Evolutionary conservation across 2,113 vertebrate genomes (phyloP).

Genomic region (Triplophysa dalaica): DNA sequence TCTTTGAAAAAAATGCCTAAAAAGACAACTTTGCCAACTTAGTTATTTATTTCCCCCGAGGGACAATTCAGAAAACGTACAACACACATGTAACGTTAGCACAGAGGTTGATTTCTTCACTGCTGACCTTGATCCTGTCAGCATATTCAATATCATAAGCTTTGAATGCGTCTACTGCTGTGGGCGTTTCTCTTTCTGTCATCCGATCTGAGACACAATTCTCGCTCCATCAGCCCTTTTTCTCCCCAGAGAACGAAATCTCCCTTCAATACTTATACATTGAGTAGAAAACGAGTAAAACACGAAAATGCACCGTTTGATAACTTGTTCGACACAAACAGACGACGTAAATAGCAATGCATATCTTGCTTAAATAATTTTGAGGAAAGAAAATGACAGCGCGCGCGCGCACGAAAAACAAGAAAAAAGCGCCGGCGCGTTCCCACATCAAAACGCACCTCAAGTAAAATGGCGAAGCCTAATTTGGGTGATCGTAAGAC

Average conservation of each 20-base stretch:
- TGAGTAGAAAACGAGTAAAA: slow-evolving; percentile 1
- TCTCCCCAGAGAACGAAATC: slow-evolving; percentile 3
- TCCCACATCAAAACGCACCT: slow-evolving; percentile 60
- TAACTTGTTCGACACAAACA: slow-evolving; percentile 1
- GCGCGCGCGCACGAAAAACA: neutral
- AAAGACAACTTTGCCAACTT: too few species aligned
- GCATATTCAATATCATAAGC: slow-evolving; percentile 26
- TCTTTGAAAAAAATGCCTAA: neutral
- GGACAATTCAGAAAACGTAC: neutral
- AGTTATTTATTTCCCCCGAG: neutral
- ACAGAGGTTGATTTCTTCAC: neutral
- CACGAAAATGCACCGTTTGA: neutral
- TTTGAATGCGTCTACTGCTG: slow-evolving; percentile 10
- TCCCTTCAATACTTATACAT: slow-evolving; percentile 41
- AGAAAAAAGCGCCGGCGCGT: slow-evolving; percentile 45
- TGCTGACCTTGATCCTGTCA: neutral
- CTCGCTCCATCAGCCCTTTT: slow-evolving; percentile 32
- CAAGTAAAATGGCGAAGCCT: slow-evolving; percentile 71
- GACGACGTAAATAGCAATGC: neutral
- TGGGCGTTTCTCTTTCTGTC: slow-evolving; percentile 32
- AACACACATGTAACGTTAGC: neutral
- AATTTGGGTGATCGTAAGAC: slow-evolving; percentile 4
- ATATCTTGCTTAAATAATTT: neutral
- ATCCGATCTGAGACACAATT: slow-evolving; percentile 30
- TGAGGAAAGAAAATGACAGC: neutral